Evolutionary conservation across 1,140 invertebrate genomes (phyloP).

Genomic region (fruit fly (Drosophila melanogaster)): Release_6_plus_ISO1_MT NT_033779.5:12501501-12502000

Average conservation of each 20-base stretch:
- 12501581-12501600: conserved; percentile 7
- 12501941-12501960: conserved; percentile 21
- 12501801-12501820: conserved; percentile 78
- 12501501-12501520: conserved; percentile 29
- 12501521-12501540: conserved; percentile 37
- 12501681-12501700: conserved; percentile 76
- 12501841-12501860: conserved; percentile 55
- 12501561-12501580: conserved; percentile 68
- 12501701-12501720: conserved; percentile 45
- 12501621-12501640: conserved; percentile 32
- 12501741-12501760: conserved; percentile 29
- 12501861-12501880: conserved; percentile 12
- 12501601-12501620: conserved; percentile 13
- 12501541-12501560: conserved; percentile 64
- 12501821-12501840: conserved; percentile 66
- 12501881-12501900: not conserved
- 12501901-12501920: conserved; percentile 20
- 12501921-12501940: conserved; percentile 28
- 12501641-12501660: conserved; percentile 15
- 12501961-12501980: conserved; percentile 9
- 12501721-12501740: conserved; percentile 8
- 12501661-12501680: conserved; percentile 28
- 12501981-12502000: conserved; percentile 34
- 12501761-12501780: conserved; percentile 51
- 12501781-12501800: conserved; percentile 51